Conservation (phyloP, 2,888 invertebrate species). For the Morpho helenor region DNA sequence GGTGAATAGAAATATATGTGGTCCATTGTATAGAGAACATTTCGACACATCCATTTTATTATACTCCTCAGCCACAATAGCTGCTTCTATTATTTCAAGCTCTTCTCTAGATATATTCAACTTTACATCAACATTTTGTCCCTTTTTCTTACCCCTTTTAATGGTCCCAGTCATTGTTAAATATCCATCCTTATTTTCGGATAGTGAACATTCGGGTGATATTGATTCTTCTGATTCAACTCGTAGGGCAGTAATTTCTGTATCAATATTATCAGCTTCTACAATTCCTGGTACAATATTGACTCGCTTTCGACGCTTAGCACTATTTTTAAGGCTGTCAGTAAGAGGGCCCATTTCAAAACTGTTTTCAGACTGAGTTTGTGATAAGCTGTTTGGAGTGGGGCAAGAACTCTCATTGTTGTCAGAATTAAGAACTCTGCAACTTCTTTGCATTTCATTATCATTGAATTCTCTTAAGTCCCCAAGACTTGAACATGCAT, state of each 20-base stretch:
- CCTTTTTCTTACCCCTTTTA: slow-evolving; percentile 84
- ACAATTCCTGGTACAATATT: slow-evolving; percentile 79
- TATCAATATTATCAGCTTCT: slow-evolving; percentile 60
- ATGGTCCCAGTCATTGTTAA: slow-evolving; percentile 87
- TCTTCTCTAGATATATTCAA: slow-evolving; percentile 86
- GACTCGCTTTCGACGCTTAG: slow-evolving; percentile 80
- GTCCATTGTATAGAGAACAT: slow-evolving; percentile 79
- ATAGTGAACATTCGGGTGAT: slow-evolving; percentile 78
- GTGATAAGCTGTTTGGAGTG: slow-evolving; percentile 65
- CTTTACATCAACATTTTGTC: slow-evolving; percentile 85
- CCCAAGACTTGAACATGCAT: slow-evolving; percentile 72
- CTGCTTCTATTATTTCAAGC: slow-evolving; percentile 83
- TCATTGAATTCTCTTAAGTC: slow-evolving; percentile 59
- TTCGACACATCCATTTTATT: slow-evolving; percentile 77
- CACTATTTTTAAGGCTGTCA: slow-evolving; percentile 68
- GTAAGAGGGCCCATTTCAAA: slow-evolving; percentile 68
- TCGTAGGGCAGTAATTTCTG: slow-evolving; percentile 60
- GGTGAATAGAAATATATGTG: slow-evolving; percentile 82
- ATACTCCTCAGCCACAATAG: slow-evolving; percentile 78
- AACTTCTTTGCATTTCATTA: slow-evolving; percentile 56
- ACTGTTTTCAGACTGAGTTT: slow-evolving; percentile 74
- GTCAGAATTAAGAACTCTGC: slow-evolving; percentile 55
- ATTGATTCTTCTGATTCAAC: slow-evolving; percentile 71
- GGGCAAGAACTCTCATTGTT: slow-evolving; percentile 61
- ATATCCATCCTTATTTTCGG: slow-evolving; percentile 77